A percentile compares a stretch with the other conserved stretches of the same genome.
These are phyloP conservation scores for Aldabrachelys gigantea DNA, from an alignment of 2,113 vertebrate species.

Conservation along the genomic window DNA sequence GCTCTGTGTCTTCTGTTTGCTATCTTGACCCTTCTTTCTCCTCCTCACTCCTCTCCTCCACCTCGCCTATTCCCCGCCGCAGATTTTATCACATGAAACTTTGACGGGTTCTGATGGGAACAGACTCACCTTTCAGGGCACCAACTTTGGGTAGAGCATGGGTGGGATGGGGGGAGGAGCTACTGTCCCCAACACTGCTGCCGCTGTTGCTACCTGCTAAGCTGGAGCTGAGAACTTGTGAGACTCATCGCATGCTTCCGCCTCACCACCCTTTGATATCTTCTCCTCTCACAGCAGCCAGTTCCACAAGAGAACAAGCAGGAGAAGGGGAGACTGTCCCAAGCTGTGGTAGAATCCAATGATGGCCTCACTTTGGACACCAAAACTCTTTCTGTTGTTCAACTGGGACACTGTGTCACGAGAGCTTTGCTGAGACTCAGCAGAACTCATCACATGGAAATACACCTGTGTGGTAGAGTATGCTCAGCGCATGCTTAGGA, in stretches of 20 bases:
- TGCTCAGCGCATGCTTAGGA: constrained; percentile 38
- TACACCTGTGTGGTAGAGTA: constrained; percentile 62
- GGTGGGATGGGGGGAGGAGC: background rate
- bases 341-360: constrained; percentile 13
- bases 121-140: background rate
- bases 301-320: background rate
- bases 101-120: constrained; percentile 39
- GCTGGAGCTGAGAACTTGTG: constrained; percentile 51
- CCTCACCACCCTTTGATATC: constrained; percentile 25
- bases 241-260: constrained; percentile 28
- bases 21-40: background rate
- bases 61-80: constrained; percentile 22
- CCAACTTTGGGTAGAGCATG: background rate
- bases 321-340: constrained; percentile 16
- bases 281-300: constrained; percentile 30
- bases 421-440: constrained; percentile 60
- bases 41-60: background rate
- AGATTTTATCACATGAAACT: constrained; percentile 33
- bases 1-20: constrained; percentile 66
- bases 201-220: constrained; percentile 25
- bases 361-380: constrained; percentile 53
- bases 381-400: constrained; percentile 59
- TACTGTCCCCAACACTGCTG: background rate
- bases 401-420: constrained; percentile 50
- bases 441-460: constrained; percentile 70